phyloP scores from a whole-genome alignment of 1,140 invertebrate species.

The Nebria ingens region DNA sequence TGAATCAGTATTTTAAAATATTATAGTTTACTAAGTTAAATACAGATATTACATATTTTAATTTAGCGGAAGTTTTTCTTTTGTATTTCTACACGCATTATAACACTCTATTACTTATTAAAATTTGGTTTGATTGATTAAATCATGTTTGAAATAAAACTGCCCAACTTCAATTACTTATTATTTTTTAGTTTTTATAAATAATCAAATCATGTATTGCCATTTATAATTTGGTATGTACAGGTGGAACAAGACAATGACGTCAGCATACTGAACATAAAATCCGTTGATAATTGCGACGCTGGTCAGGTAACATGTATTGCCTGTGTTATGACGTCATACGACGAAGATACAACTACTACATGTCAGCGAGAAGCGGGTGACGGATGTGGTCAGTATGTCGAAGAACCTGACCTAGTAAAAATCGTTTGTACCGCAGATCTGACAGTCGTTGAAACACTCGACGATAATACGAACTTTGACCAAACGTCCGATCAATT shows the following conservation, averaged over 20 bases:
- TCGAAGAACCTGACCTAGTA: constrained; percentile 20
- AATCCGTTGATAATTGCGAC: constrained; percentile 37
- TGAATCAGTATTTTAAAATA: no score
- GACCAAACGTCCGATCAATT: neutral
- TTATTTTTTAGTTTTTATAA: no score
- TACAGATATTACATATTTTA: no score
- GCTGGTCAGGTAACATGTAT: constrained; percentile 30
- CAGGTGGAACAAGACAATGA: constrained; percentile 41
- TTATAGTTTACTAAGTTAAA: no score
- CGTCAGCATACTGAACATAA: constrained; percentile 43
- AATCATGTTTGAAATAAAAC: no score
- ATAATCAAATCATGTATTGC: no score
- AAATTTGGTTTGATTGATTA: no score
- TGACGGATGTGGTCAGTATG: constrained; percentile 23
- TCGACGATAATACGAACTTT: neutral
- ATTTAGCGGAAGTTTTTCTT: no score
- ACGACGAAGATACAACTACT: neutral
- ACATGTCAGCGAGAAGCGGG: constrained; percentile 20
- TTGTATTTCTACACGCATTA: no score
- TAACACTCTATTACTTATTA: no score
- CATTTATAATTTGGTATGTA: no score
- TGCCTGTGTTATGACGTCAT: neutral
- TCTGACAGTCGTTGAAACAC: constrained; percentile 10
- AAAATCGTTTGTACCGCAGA: constrained; percentile 13
- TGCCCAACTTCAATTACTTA: no score